These are phyloP conservation scores for Drosophila aldrichi DNA, from an alignment of 2,888 invertebrate genomes.

Conservation along the genomic window DNA sequence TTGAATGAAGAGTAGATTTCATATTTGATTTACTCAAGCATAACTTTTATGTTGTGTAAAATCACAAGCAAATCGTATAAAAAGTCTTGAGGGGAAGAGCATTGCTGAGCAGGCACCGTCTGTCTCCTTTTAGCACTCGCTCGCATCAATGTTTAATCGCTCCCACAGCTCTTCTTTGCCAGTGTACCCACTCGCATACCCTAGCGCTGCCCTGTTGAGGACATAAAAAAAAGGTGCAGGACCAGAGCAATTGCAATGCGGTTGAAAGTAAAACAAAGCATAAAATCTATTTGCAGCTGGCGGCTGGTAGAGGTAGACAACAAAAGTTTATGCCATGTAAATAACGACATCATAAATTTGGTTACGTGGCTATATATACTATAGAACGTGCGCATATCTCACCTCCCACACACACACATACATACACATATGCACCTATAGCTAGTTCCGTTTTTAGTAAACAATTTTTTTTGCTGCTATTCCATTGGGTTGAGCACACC, in stretches of 20 bases:
- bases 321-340: slow-evolving; percentile 80
- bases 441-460: slow-evolving; percentile 72
- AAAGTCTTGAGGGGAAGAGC: not conserved
- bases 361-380: slow-evolving; percentile 48
- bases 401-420: slow-evolving; percentile 10
- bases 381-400: slow-evolving; percentile 59
- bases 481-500: slow-evolving; percentile 1
- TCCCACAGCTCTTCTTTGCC: not conserved
- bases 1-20: too few species aligned
- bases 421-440: slow-evolving; percentile 24
- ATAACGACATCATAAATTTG: slow-evolving; percentile 80
- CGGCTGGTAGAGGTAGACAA: slow-evolving; percentile 43
- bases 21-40: too few species aligned
- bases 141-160: not conserved
- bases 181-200: not conserved
- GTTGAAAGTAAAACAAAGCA: slow-evolving; percentile 71
- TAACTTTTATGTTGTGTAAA: too few species aligned
- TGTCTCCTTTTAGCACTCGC: not conserved
- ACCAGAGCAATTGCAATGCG: slow-evolving; percentile 23
- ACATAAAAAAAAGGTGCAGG: slow-evolving; percentile 20
- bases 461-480: slow-evolving; percentile 47
- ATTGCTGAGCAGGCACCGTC: not conserved
- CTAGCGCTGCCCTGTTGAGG: slow-evolving; percentile 23
- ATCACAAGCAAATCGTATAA: too few species aligned
- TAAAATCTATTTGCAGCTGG: slow-evolving; percentile 74